Evolutionary conservation across 2,797 vertebrate species (phyloP).

Genomic region (Urophycis tenuis): DNA sequence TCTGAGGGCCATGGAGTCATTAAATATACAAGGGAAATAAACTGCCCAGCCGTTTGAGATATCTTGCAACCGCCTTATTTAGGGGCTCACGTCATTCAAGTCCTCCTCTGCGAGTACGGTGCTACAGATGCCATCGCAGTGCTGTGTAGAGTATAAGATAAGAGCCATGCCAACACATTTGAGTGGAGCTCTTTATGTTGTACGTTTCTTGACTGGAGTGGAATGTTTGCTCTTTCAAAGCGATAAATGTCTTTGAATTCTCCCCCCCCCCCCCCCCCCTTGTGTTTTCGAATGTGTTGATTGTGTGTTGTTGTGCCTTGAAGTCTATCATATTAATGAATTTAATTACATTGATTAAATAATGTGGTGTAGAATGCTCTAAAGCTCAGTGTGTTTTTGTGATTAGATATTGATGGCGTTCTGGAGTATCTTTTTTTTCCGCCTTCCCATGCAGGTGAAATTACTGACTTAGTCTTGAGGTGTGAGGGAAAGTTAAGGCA

Average conservation of each 20-base stretch:
- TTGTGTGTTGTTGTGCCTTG: not conserved
- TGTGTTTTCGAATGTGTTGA: not conserved
- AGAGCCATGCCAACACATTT: not conserved
- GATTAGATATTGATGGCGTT: not conserved
- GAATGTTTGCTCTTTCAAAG: too few species aligned
- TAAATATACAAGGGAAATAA: constrained; percentile 64
- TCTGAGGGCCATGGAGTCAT: constrained; percentile 64
- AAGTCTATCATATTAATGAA: not conserved
- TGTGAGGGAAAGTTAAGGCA: not conserved
- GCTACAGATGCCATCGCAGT: not conserved
- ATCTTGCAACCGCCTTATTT: constrained; percentile 53
- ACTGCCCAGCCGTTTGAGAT: constrained; percentile 58
- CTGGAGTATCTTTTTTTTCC: not conserved
- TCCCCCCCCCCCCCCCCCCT: too few species aligned
- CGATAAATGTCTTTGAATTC: too few species aligned
- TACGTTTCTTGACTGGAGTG: too few species aligned
- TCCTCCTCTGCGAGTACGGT: constrained; percentile 25
- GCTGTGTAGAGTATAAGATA: constrained; percentile 18
- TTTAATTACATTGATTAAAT: not conserved
- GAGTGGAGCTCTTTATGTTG: too few species aligned
- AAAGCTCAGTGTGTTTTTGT: not conserved
- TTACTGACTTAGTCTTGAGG: not conserved
- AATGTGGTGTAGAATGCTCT: not conserved
- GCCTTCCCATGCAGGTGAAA: not conserved
- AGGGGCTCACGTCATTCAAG: constrained; percentile 47